Evolutionary conservation across 2,888 invertebrate species (phyloP).

Genomic region (Lycia hirtaria): DNA sequence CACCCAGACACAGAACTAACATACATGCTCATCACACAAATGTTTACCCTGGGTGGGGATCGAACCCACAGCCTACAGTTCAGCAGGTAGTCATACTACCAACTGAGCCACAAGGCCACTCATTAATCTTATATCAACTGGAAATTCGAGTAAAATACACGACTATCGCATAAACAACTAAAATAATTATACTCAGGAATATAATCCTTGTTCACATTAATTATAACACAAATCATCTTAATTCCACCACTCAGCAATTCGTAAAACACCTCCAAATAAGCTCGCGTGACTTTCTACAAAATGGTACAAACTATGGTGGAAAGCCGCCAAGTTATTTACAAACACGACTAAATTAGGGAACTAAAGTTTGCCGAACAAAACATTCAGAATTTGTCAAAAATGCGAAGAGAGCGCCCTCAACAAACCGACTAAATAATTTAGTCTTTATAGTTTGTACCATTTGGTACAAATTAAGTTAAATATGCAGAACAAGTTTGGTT

Average conservation of each 20-base stretch:
- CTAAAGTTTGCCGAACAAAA: neutral
- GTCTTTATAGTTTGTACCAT: slow-evolving; percentile 1
- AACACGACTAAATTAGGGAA: neutral
- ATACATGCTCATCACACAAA: no score
- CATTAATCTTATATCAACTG: no score
- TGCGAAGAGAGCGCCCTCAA: neutral
- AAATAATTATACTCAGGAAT: neutral
- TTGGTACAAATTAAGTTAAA: slow-evolving; percentile 14
- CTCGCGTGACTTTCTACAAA: slow-evolving; percentile 20
- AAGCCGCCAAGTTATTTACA: neutral
- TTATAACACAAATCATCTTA: slow-evolving; percentile 5
- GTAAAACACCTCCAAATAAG: slow-evolving; percentile 11
- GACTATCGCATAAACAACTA: no score
- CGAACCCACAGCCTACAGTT: no score
- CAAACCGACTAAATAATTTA: neutral
- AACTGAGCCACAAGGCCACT: no score
- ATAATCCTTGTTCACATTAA: neutral
- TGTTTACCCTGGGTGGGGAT: no score
- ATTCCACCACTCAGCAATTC: slow-evolving; percentile 2
- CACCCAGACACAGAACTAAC: no score
- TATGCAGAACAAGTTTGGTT: slow-evolving; percentile 7
- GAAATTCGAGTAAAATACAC: no score
- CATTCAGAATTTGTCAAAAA: neutral
- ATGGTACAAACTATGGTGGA: slow-evolving; percentile 1
- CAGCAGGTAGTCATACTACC: no score